These are phyloP conservation scores for Caradrina kadenii DNA, from an alignment of 2,888 invertebrate species.

Conservation along the genomic window DNA sequence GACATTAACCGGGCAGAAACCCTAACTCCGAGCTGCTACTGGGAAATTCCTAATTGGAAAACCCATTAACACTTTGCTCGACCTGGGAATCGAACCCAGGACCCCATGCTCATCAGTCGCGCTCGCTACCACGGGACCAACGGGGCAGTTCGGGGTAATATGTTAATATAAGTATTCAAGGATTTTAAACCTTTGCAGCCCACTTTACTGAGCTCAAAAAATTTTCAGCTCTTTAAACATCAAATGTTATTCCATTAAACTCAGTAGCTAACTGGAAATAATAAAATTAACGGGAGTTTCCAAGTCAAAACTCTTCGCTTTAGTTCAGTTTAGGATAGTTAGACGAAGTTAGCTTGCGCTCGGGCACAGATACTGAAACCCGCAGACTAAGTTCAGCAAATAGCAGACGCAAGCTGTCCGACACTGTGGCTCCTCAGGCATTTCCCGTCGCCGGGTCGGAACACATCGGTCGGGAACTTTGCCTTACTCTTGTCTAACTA, in stretches of 20 bases:
- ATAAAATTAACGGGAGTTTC: slow-evolving; percentile 1
- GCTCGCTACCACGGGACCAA: too few species aligned
- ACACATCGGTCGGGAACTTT: slow-evolving; percentile 31
- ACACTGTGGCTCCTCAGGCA: slow-evolving; percentile 2
- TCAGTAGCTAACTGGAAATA: neutral
- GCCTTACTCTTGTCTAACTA: neutral
- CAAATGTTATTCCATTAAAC: neutral
- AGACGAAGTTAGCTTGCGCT: slow-evolving; percentile 36
- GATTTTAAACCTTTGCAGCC: too few species aligned
- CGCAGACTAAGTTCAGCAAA: slow-evolving; percentile 36
- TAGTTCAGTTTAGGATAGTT: slow-evolving; percentile 20
- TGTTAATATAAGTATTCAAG: too few species aligned
- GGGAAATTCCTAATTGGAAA: too few species aligned
- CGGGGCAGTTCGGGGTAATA: too few species aligned
- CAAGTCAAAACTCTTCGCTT: neutral
- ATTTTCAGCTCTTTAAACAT: neutral
- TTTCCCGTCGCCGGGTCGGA: neutral
- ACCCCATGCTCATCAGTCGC: too few species aligned
- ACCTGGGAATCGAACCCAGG: too few species aligned
- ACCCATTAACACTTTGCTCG: too few species aligned
- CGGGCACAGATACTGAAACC: neutral
- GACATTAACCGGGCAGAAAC: too few species aligned
- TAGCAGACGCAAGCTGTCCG: slow-evolving; percentile 29
- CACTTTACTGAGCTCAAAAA: neutral
- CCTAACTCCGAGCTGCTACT: too few species aligned